Conservation (phyloP, 1,140 invertebrate species). For the Euura lappo region DNA sequence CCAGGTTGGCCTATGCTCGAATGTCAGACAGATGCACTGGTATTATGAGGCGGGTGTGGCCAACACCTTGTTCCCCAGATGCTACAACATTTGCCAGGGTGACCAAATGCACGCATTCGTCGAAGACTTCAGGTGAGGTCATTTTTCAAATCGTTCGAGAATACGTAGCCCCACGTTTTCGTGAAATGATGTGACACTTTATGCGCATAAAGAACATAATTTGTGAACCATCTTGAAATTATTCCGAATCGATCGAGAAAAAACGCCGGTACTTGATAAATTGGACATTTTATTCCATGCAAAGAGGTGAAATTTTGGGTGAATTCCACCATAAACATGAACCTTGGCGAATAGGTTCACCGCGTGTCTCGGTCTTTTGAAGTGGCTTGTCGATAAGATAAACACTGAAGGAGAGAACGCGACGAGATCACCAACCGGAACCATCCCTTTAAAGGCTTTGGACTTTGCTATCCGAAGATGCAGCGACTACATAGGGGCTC, state of each 20-base stretch:
- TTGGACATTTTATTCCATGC: no score
- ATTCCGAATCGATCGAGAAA: no score
- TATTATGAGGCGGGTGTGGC: conserved; percentile 83
- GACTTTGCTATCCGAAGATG: conserved; percentile 82
- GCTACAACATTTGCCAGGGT: conserved; percentile 83
- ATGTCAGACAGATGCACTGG: conserved; percentile 88
- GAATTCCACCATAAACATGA: no score
- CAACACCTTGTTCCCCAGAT: conserved; percentile 83
- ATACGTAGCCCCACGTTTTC: no score
- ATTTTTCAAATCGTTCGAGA: no score
- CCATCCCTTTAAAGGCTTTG: conserved; percentile 73
- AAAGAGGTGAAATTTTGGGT: no score
- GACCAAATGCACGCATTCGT: conserved; percentile 89
- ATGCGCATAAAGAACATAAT: no score
- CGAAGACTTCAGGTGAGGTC: conserved; percentile 74
- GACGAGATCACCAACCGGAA: conserved; percentile 65
- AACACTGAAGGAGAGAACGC: conserved; percentile 64
- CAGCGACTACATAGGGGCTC: conserved; percentile 75
- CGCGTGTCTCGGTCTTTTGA: conserved; percentile 82
- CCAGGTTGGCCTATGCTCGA: conserved; percentile 76
- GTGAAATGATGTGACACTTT: no score
- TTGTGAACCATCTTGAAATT: no score
- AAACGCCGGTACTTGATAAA: no score
- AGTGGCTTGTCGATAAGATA: conserved; percentile 72
- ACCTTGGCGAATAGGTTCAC: conserved; percentile 67